These are phyloP conservation scores for Subanguina moxae DNA, from an alignment of 1,140 invertebrate species.

Conservation along the genomic window DNA sequence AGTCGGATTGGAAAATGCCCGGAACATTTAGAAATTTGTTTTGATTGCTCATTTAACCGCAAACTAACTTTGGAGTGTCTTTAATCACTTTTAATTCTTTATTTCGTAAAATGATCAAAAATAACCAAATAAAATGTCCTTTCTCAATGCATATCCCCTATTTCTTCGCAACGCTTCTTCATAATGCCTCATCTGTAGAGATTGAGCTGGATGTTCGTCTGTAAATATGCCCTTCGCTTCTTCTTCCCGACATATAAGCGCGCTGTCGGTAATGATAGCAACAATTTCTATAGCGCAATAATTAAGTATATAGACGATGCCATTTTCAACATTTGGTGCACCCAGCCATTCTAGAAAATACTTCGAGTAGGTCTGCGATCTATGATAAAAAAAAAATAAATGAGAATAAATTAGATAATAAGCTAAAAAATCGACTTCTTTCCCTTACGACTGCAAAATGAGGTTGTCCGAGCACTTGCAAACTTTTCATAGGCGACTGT, in stretches of 20 bases:
- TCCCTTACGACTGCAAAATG: slow-evolving; percentile 17
- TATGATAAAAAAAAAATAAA: neutral
- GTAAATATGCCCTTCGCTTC: neutral
- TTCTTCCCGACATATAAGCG: slow-evolving; percentile 7
- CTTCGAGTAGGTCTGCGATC: neutral
- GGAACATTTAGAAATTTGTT: too few relatives aligned
- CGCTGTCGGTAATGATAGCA: slow-evolving; percentile 14
- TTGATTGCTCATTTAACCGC: too few relatives aligned
- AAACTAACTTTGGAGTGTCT: too few relatives aligned
- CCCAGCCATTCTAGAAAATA: slow-evolving; percentile 18
- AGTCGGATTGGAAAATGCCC: slow-evolving; percentile 27
- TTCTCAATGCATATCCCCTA: slow-evolving; percentile 17
- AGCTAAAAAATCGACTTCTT: neutral
- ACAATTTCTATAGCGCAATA: slow-evolving; percentile 25
- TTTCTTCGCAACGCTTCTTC: slow-evolving; percentile 17
- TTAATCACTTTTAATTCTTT: too few relatives aligned
- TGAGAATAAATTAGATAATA: neutral
- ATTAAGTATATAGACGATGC: slow-evolving; percentile 8
- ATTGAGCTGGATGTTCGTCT: neutral
- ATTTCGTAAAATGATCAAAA: slow-evolving; percentile 9
- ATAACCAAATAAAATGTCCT: slow-evolving; percentile 24
- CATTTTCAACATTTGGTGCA: slow-evolving; percentile 3
- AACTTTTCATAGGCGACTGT: slow-evolving; percentile 13
- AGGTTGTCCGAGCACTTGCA: slow-evolving; percentile 12
- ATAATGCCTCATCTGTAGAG: slow-evolving; percentile 12